Base-by-base conservation (phyloP, 1,140 invertebrate genomes). In the Listronotus oregonensis region DNA sequence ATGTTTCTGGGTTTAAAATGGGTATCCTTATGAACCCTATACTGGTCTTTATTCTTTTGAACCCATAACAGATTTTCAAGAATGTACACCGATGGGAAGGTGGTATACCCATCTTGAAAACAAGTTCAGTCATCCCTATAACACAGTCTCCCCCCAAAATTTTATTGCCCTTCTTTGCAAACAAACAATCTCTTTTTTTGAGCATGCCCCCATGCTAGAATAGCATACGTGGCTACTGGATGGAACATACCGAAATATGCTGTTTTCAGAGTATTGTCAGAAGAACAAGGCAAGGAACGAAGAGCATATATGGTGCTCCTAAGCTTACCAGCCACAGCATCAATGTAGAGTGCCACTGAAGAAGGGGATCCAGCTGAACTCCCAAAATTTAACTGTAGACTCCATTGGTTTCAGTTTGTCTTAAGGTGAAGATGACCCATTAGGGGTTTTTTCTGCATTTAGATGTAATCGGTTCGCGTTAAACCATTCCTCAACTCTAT, bases 201-300 rank as follows among this genome's bases (percentile, higher is more conserved):
- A n/a, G 42, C 14, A 21, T 43, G 40, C 12, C 40, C 43, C 56
- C 56, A 58, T 18, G 40, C 3, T 27, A 44, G 40, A 12, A 58
- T 46, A 42, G 56, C 39, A 58, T 44, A 58, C 9, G 56, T 42
- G 14, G 14, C 14, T n/a, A 17, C n/a, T n/a, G n/a, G n/a, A n/a
- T n/a, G n/a, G n/a, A n/a, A n/a, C n/a, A n/a, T n/a, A n/a, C n/a
- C n/a, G n/a, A n/a, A n/a, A n/a, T 14, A 31, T 40, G 43, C 15
- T 43, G 12, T 9, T 14, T 9, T 11, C 40, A 47, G 21, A 46
- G 32, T 46, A 58, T 34, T 14, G 40, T 21, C 8, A 52, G n/a
- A n/a, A n/a, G n/a, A n/a, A n/a, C n/a, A n/a, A n/a, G n/a, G n/a
- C n/a, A n/a, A n/a, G n/a, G n/a, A n/a, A n/a, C n/a, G n/a, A n/a